phyloP scores from a whole-genome alignment of 2,113 vertebrate genomes.

The Seriola rivoliana region DNA sequence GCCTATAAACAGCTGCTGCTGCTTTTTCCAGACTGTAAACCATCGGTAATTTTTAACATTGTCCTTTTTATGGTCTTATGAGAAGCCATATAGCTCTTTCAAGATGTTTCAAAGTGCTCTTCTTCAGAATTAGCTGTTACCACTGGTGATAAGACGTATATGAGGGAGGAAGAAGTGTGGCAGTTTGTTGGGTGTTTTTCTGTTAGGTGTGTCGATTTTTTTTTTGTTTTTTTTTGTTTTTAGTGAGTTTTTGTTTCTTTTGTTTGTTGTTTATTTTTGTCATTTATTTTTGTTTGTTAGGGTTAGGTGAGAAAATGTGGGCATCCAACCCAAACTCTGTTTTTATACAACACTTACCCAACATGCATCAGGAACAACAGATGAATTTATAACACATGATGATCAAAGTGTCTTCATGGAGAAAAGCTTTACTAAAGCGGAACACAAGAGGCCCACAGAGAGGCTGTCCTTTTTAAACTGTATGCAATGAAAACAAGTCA shows the following conservation, averaged over 20 bases:
- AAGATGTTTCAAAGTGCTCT: slow-evolving; percentile 67
- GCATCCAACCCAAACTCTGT: slow-evolving; percentile 43
- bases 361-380: slow-evolving; percentile 25
- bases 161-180: slow-evolving; percentile 22
- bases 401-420: slow-evolving; percentile 11
- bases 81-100: slow-evolving; percentile 63
- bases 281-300: neutral
- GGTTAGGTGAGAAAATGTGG: neutral
- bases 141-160: slow-evolving; percentile 27
- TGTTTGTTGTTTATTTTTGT: neutral
- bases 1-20: slow-evolving; percentile 54
- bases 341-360: slow-evolving; percentile 1
- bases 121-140: slow-evolving; percentile 63
- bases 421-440: slow-evolving; percentile 9
- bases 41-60: slow-evolving; percentile 7
- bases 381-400: slow-evolving; percentile 20
- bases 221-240: neutral
- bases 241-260: neutral
- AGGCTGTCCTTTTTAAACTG: slow-evolving; percentile 31
- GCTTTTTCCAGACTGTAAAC: slow-evolving; percentile 48
- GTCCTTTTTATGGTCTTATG: slow-evolving; percentile 32
- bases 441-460: neutral
- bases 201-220: neutral
- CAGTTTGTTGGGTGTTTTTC: slow-evolving; percentile 18
- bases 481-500: slow-evolving; percentile 52